Base-by-base conservation (phyloP, 92 coral and sea anemone genomes). In the Epizoanthus scotinus region DNA sequence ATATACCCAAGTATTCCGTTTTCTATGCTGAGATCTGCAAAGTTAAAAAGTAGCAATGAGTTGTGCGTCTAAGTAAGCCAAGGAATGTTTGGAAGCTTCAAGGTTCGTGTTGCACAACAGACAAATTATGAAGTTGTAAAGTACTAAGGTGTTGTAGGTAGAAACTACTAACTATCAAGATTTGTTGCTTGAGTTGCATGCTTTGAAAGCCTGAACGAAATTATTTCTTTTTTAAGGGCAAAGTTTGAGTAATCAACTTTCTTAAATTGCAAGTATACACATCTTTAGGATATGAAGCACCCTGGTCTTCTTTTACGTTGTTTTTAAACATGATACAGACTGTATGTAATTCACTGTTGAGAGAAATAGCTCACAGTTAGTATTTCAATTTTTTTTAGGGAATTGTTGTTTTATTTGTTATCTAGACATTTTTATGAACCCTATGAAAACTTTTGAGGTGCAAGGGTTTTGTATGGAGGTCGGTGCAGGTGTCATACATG, bases 31-130 rank as follows among this genome's bases (percentile, higher is more conserved):
- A 56, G 61, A 56, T 56, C 61, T 56, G 61, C 61, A 56, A 56
- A 56, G 61, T 54, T 56, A 56, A 56, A 56, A 56, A 56, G 21
- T 56, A 56, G 61, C 61, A 18, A 56, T 56, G 19, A 56, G 61
- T 56, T 18, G 26, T 56, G 26, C 8, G 28, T 58, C 63, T 58
- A 58, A 58, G 63, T 14, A 18, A 58, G 63, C 63, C 63, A 58
- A 58, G 63, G 63, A 58, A 58, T 58, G 63, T 58, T 58, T 58
- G 29, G 63, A 58, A 58, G 63, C 63, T 58, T 58, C 25, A 58
- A 58, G 63, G 63, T 58, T 58, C 63, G 28, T 58, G 29, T 58
- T 58, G 63, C 63, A 58, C 63, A n/a, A n/a, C 63, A 40, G 8
- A 58, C 29, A 25, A 58, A 58, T 58, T 58, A 58, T 25, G 8